These are phyloP conservation scores for Neelides folsomi DNA, from an alignment of 2,888 invertebrate genomes.

Conservation along the genomic window DNA sequence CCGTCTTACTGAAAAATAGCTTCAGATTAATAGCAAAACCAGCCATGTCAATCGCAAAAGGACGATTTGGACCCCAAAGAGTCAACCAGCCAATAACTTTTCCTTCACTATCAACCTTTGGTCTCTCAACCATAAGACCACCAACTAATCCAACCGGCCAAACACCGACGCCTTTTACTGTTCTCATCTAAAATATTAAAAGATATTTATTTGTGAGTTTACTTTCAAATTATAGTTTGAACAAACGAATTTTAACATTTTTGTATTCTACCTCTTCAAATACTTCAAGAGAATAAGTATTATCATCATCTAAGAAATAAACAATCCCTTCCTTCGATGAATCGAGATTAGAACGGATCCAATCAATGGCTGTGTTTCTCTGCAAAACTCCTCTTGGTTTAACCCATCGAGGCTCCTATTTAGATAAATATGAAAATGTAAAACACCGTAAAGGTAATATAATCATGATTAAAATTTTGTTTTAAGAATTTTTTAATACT, in stretches of 20 bases:
- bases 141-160: slow-evolving; percentile 96
- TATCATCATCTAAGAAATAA: slow-evolving; percentile 96
- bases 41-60: slow-evolving; percentile 97
- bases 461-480: not conserved
- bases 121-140: slow-evolving; percentile 81
- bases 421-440: slow-evolving; percentile 1
- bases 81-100: slow-evolving; percentile 40
- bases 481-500: slow-evolving; percentile 34
- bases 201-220: no score
- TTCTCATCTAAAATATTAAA: slow-evolving; percentile 52
- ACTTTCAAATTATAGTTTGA: no score
- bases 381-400: slow-evolving; percentile 82
- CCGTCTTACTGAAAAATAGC: slow-evolving; percentile 56
- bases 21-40: slow-evolving; percentile 79
- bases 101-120: slow-evolving; percentile 51
- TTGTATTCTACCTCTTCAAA: slow-evolving; percentile 64
- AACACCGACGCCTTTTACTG: slow-evolving; percentile 69
- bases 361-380: slow-evolving; percentile 68
- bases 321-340: slow-evolving; percentile 57
- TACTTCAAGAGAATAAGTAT: slow-evolving; percentile 75
- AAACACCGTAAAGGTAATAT: not conserved
- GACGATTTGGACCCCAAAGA: slow-evolving; percentile 62
- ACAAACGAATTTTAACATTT: no score
- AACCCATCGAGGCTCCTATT: slow-evolving; percentile 55
- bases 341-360: slow-evolving; percentile 55